Evolutionary conservation across 2,113 vertebrate genomes (phyloP).

Genomic region (Ovibos moschatus): DNA sequence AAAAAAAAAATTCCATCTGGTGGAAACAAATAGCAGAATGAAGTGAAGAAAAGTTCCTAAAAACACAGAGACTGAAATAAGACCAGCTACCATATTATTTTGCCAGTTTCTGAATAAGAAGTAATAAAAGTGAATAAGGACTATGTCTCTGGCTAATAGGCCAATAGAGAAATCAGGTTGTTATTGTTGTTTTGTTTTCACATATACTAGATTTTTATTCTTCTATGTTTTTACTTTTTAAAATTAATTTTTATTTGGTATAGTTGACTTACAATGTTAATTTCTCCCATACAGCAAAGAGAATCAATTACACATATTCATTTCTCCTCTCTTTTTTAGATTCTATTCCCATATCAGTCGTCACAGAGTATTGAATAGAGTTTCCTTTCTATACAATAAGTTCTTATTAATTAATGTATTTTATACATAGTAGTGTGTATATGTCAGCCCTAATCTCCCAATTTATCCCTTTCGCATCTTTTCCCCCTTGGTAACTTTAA

Average conservation of each 20-base stretch:
- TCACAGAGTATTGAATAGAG: not conserved
- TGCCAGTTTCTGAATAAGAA: not conserved
- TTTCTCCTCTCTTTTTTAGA: not conserved
- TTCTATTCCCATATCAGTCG: not conserved
- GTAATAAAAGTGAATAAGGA: not conserved
- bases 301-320: not conserved
- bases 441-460: not conserved
- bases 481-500: not conserved
- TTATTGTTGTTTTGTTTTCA: not conserved
- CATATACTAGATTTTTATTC: not conserved
- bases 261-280: not conserved
- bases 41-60: not conserved
- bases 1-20: not conserved
- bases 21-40: not conserved
- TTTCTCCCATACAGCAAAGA: not conserved
- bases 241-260: not conserved
- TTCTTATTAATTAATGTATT: not conserved
- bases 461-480: not conserved
- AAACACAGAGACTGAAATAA: not conserved
- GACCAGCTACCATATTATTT: not conserved
- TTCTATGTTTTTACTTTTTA: not conserved
- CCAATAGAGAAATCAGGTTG: not conserved
- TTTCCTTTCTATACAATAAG: not conserved
- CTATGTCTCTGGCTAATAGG: not conserved
- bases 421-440: not conserved